Base-by-base conservation (phyloP, 2,797 vertebrate species). In the Phoxinus dragarum region DNA sequence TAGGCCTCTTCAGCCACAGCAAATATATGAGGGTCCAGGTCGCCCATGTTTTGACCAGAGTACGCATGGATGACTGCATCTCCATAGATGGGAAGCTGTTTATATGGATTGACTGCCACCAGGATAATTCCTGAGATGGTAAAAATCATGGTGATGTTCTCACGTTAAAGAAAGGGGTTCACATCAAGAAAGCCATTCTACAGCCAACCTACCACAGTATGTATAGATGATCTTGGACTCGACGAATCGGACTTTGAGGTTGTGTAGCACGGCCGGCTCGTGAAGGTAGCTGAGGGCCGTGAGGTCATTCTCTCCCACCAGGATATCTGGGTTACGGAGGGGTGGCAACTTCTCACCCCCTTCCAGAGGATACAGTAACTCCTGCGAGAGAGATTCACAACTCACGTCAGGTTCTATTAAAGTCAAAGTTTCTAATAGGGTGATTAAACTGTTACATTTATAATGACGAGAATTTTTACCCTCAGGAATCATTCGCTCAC, bases 1-100 rank as follows among this genome's bases (percentile, higher is more conserved):
- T 99, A 99, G 0, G 98, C 98, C 88, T 99, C 98, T 93, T 99
- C 98, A 14, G 98, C 97, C 88, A 99, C 98, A 0, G 98, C 98
- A 92, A 99, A 99, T 92, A 99, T 98, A 92, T 99, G 98, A 31
- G 98, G 98, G 90, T 99, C 98, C 96, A 99, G 98, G 91, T 99
- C 97, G 0, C 98, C 98, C 98, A 99, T 96, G 92, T 99, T 99
- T 90, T 98, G 97, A n/a, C 98, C 98, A 0, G 97, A 97, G 68
- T 99, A 99, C 0, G 98, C 98, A 19, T 98, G 96, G 92, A 99
- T 99, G 92, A 99, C 97, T 82, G 97, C 97, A 91, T 99, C 98
- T 90, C 98, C 98, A 8, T 99, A 99, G 88, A 99, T 94, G 0
- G 95, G 97, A 80, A 99, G 91, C 91, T 98, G 93, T 89, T 97